Base-by-base conservation (phyloP, 2,797 vertebrate species). In the Anguilla obscura region DNA sequence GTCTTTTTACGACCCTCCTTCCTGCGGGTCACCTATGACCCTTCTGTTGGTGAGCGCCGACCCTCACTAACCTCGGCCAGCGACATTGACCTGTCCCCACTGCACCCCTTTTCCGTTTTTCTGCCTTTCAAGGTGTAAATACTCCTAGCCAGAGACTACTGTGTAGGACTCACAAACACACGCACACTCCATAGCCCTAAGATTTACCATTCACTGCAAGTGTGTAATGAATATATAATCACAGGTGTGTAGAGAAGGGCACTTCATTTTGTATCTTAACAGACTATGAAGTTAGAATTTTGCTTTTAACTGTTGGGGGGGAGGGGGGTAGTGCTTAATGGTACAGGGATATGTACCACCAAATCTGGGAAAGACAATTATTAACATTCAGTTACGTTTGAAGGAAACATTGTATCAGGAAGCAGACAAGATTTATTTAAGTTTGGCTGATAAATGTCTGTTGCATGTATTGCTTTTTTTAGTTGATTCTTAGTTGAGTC, bases 1-100 rank as follows among this genome's bases (percentile, higher is more conserved):
- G 91, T 40, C 88, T 93, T 87, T 94, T 92, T 71, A 93, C 91
- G 85, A 88, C 86, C 87, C 24, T 66, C 60, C 60, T 66, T 66
- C 60, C 60, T 66, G 21, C 21, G 8, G 6, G 60, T 66, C 24
- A 66, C 60, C n/a, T 90, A 90, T 83, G 86, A 89, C 66, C 63
- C 89, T 6, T 1, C 83, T 8, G 79, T 88, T 2, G 0, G 58
- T 60, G 58, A 60, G 18, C 58, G 18, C 21, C 21, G 58, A 60
- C 58, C 18, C n/a, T 6, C 60, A 66, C 7, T 7, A 12, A 66
- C 60, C 60, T n/a, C 60, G 4, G 60, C 60, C 16, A 8, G 21
- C n/a, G 24, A 24, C 60, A 5, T 21, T 63, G 60, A 66, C 89
- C 90, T 83, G 87, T 89, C 58, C 56, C 89, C 3, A 3, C 80